Evolutionary conservation across 1,140 invertebrate genomes (phyloP), one percentile per base, ranked within the genome.

Genomic region (Papilio dardanus): DNA sequence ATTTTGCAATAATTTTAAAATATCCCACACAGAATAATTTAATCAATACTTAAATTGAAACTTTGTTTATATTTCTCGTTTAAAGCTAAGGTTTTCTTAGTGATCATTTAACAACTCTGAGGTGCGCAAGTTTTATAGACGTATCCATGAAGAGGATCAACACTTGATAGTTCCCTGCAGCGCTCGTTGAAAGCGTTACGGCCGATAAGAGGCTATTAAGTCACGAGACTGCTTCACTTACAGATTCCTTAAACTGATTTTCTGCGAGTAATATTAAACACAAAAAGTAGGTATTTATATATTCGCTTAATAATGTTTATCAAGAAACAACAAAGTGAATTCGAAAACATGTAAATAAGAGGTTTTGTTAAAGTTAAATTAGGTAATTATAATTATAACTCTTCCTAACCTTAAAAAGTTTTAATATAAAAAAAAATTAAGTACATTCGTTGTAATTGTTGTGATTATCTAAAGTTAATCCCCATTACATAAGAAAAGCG

Each of bases 71-170:
- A 14, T 42, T 42, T 42, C 3, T 42, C 10, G 16, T 16, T 8
- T 37, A 10, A 37, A 37, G 12, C 35, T 37, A 54, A 21, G 50
- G 21, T 1, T 54, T 19, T 19, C 7, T 8, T 8, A 10, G 19
- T 46, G 16, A 46, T 46, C 14, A 42, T 8, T 54, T 54, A 24
- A 54, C 50, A 37, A 37, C 35, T 54, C 21, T 54, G 21, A 16
- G 40, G 40, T 12, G n/a, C n/a, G n/a, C n/a, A n/a, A 50, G 46
- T 50, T 50, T n/a, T 50, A 50, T n/a, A 50, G n/a, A 50, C 46
- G 16, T 50, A 50, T 50, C 46, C 3, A 28, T 58, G 54, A 58
- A 28, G 24, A 12, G 54, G 54, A 58, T 58, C 54, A 58, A 58
- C 54, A 58, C 54, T 14, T 12, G 8, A 58, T 58, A 28, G 21